A percentile compares a stretch with the other conserved stretches of the same genome.
Evolutionary conservation across 2,797 vertebrate genomes (phyloP).

Genomic region (Tachyglossus aculeatus): DNA sequence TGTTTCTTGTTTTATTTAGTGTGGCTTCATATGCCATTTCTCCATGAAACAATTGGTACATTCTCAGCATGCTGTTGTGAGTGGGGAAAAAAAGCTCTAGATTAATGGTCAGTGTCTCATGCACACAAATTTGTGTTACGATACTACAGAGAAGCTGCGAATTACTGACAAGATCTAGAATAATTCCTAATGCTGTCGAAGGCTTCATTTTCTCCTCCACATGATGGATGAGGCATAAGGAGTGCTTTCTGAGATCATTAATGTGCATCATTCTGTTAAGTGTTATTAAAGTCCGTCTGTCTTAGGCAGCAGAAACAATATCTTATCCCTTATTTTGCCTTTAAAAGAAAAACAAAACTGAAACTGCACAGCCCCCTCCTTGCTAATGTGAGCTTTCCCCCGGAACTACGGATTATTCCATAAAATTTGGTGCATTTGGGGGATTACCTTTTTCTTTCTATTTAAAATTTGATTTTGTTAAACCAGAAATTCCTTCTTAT

Average conservation of each 20-base stretch:
- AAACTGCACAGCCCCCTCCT: conserved; percentile 28
- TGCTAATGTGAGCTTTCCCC: conserved; percentile 17
- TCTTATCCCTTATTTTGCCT: conserved; percentile 67
- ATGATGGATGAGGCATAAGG: conserved; percentile 80
- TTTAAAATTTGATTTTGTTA: conserved; percentile 32
- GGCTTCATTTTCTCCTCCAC: conserved; percentile 77
- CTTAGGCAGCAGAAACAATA: conserved; percentile 71
- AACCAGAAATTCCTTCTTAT: neutral
- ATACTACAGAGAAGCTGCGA: conserved; percentile 74
- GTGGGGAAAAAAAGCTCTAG: conserved; percentile 66
- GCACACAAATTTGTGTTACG: conserved; percentile 76
- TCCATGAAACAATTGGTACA: conserved; percentile 72
- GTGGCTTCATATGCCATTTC: conserved; percentile 67
- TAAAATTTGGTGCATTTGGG: neutral
- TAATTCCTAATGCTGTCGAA: conserved; percentile 81
- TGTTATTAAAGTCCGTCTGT: conserved; percentile 81
- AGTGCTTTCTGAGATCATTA: conserved; percentile 80
- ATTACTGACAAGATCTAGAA: conserved; percentile 84
- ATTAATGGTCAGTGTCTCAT: conserved; percentile 80
- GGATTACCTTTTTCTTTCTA: conserved; percentile 29
- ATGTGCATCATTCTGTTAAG: conserved; percentile 79
- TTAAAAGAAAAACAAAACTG: no score
- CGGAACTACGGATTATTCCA: conserved; percentile 14
- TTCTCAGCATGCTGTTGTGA: conserved; percentile 61
- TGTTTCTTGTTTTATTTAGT: conserved; percentile 71